These are phyloP conservation scores for Bombus ignitus DNA, from an alignment of 1,140 invertebrate genomes.

Conservation along the genomic window DNA sequence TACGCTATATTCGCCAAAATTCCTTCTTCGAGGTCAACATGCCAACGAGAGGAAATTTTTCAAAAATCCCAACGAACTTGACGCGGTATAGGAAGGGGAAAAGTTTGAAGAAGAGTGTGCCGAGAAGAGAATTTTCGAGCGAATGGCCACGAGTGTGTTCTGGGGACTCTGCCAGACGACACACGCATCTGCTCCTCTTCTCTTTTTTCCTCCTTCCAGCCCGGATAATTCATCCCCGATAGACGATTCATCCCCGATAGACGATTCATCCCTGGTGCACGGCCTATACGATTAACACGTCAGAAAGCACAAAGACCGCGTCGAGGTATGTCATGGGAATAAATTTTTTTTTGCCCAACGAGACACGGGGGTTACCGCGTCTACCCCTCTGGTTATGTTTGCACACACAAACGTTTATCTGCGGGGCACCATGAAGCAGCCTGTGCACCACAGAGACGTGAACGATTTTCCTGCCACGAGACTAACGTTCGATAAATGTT, in stretches of 20 bases:
- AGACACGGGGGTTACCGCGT: conserved; percentile 24
- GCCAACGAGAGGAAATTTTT: background rate
- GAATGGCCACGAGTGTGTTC: background rate
- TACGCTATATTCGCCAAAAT: background rate
- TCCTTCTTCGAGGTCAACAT: background rate
- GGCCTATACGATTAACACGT: conserved; percentile 78
- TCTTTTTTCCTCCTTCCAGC: conserved; percentile 27
- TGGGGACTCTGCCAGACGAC: background rate
- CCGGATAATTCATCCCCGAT: conserved; percentile 56
- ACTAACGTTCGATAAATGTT: conserved; percentile 54
- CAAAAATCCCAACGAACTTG: background rate
- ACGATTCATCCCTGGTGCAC: conserved; percentile 55
- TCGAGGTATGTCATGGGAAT: conserved; percentile 76
- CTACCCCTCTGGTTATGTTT: conserved; percentile 72
- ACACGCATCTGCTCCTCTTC: conserved; percentile 57
- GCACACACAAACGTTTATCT: conserved; percentile 75
- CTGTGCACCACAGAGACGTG: conserved; percentile 5
- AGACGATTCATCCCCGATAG: conserved; percentile 55
- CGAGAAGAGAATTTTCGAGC: conserved; percentile 26
- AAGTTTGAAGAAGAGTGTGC: background rate
- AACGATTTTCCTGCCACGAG: conserved; percentile 30
- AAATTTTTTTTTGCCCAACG: conserved; percentile 38
- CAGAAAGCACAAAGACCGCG: conserved; percentile 70
- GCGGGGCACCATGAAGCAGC: conserved; percentile 65
- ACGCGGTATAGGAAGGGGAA: too few relatives aligned